These are phyloP conservation scores for Torymus aiolomorphi DNA, from an alignment of 2,888 invertebrate genomes.

Conservation along the genomic window DNA sequence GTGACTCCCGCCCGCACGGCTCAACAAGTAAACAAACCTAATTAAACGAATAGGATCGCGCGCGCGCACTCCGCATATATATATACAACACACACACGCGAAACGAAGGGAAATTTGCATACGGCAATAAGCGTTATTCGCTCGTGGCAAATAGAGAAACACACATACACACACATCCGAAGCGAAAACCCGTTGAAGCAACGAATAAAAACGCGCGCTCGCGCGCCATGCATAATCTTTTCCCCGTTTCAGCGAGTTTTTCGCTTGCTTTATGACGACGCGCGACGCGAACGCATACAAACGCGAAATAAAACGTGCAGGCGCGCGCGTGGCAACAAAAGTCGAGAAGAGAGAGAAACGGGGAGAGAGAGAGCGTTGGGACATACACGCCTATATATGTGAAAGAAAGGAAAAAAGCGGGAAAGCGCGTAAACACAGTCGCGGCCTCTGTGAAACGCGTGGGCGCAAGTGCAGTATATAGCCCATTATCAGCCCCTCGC, in stretches of 20 bases:
- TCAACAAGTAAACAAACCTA: constrained; percentile 47
- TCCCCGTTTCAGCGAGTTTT: constrained; percentile 54
- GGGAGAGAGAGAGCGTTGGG: too few species aligned
- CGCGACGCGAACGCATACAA: constrained; percentile 32
- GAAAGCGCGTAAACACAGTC: constrained; percentile 1
- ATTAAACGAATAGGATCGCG: constrained; percentile 48
- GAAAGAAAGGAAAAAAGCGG: constrained; percentile 7
- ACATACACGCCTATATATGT: not conserved
- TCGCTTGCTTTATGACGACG: constrained; percentile 47
- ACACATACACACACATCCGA: constrained; percentile 30
- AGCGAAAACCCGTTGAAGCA: constrained; percentile 47
- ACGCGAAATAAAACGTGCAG: constrained; percentile 16
- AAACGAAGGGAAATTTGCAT: constrained; percentile 45
- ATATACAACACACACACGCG: not conserved
- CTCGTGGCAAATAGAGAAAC: constrained; percentile 47
- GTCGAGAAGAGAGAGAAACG: not conserved
- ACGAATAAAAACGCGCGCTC: constrained; percentile 44
- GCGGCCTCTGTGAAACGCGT: not conserved
- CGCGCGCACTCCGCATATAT: not conserved
- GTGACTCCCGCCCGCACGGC: constrained; percentile 8
- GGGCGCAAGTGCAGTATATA: not conserved
- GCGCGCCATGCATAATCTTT: constrained; percentile 51
- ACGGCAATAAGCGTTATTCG: constrained; percentile 56
- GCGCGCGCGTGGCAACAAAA: constrained; percentile 31
- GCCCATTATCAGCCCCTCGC: not conserved